These are phyloP conservation scores for Ditylenchus dipsaci DNA, from an alignment of 1,140 invertebrate genomes.

Conservation along the genomic window DNA sequence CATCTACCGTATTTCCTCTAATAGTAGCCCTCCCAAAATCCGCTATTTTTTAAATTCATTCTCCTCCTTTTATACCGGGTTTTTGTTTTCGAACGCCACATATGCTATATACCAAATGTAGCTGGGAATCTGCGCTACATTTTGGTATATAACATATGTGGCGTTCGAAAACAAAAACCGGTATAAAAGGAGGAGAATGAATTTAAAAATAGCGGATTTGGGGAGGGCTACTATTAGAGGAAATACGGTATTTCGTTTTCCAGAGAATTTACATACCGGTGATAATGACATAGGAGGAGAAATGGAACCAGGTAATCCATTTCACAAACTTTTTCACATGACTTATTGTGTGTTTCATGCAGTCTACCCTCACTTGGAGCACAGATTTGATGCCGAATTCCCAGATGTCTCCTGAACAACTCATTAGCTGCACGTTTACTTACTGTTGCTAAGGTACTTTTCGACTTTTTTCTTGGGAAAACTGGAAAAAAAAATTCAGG, in stretches of 20 bases:
- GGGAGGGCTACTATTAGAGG: too few relatives aligned
- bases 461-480: conserved; percentile 6
- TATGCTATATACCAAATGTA: too few relatives aligned
- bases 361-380: conserved; percentile 24
- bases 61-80: too few relatives aligned
- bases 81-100: too few relatives aligned
- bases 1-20: too few relatives aligned
- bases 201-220: too few relatives aligned
- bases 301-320: conserved; percentile 8
- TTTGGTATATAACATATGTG: too few relatives aligned
- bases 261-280: conserved; percentile 35
- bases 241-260: background rate
- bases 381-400: conserved; percentile 18
- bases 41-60: too few relatives aligned
- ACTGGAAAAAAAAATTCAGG: conserved; percentile 1
- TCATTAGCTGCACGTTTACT: background rate
- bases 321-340: background rate
- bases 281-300: conserved; percentile 42
- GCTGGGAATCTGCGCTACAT: too few relatives aligned
- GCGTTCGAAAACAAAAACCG: too few relatives aligned
- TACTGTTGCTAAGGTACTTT: background rate
- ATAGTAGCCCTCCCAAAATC: too few relatives aligned
- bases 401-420: conserved; percentile 9
- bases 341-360: conserved; percentile 1
- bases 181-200: too few relatives aligned